Base-by-base conservation (phyloP, 2,888 invertebrate species). In the Drosophila tripunctata region DNA sequence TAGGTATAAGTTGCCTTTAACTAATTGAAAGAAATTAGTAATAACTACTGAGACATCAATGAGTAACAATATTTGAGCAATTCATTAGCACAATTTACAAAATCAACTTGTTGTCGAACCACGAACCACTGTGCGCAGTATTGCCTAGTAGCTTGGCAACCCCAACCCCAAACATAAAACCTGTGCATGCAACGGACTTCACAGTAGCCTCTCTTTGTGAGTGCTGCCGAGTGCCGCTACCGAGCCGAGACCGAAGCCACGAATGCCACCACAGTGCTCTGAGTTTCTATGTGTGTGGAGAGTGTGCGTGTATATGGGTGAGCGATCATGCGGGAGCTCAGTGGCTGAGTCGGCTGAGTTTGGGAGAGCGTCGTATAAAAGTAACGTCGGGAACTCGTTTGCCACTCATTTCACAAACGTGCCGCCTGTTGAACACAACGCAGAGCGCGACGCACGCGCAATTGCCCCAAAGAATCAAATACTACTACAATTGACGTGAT, bases 391-490 rank as follows among this genome's bases (percentile, higher is more conserved):
- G 82, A 88, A 89, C 90, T 84, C 83, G 90, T 89, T 90, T 88
- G 87, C 79, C 88, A 88, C 88, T 91, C 90, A 91, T 90, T 91
- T 90, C 86, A 78, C 81, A 90, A 88, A 88, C 87, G 87, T 84
- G 84, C 88, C 79, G 81, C 85, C 73, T 78, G 82, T 78, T 78
- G 86, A 85, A 87, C 87, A 78, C 74, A 75, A 78, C 78, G 71
- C 71, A 44, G 66, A 76, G 75, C 75, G 71, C 73, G 69, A 67
- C 78, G 72, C 72, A 76, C 73, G 78, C 70, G 75, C 75, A 73
- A 47, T 55, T 15, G 48, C 56, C 57, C 65, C 67, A 67, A 64
- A 74, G 63, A 62, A 50, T 54, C 22, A 50, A 55, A 60, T 45
- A 41, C 24, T 41, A 52, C 30, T 31, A 44, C 77, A 70, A 69